Base-by-base conservation (phyloP, 2,888 invertebrate species). In the Hemaris fuciformis region DNA sequence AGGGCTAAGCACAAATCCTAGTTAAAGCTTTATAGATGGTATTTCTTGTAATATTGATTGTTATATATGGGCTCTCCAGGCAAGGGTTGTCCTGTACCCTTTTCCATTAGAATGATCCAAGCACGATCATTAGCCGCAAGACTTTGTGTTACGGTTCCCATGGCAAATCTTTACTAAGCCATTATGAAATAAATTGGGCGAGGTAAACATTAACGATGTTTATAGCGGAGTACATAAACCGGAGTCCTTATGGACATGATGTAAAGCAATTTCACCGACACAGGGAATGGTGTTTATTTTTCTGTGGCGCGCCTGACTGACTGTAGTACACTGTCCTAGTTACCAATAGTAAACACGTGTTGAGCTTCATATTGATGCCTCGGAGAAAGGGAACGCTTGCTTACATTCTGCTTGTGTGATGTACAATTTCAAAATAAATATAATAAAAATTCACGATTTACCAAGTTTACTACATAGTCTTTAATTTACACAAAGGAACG, bases 241-340 rank as follows among this genome's bases (percentile, higher is more conserved):
- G 7, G 23, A 27, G 27, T 53, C 48, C 18, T 41, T 53, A 60
- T 18, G 27, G 27, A 34, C 45, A 46, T 42, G 60, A 45, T 58
- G 41, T 69, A 64, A 70, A 63, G 70, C 63, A 71, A 67, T 71
- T 67, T 59, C 23, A 67, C 62, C 53, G 57, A 63, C 68, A 66
- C 70, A 76, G 73, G 72, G 69, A 68, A 78, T 84, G 31, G 8
- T 48, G 85, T 87, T 85, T 88, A 83, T 81, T 82, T 84, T 84
- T 80, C 61, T 75, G 74, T 78, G 73, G 63, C 73, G 73, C 71
- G 81, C 81, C 79, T 83, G 82, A 86, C 83, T 83, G 84, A 87
- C 80, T 84, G 81, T 80, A 81, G 81, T 74, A 72, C 76, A 70
- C 77, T 81, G 85, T 76, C 83, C 85, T 76, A 84, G 81, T 83